Evolutionary conservation across 2,113 vertebrate species (phyloP).

Genomic region (Carassius carassius): DNA sequence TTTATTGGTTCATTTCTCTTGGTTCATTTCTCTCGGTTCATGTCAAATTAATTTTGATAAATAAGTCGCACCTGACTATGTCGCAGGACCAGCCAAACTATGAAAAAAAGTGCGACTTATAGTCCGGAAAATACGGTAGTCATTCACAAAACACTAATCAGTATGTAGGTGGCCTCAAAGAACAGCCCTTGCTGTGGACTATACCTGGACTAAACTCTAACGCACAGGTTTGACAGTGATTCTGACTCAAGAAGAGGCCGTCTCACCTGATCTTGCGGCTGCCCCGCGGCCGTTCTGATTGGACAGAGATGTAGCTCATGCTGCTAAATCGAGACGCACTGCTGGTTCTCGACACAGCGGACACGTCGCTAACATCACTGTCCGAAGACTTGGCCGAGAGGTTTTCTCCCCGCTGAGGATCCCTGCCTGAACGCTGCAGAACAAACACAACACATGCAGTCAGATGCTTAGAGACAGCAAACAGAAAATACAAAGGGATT

Average conservation of each 20-base stretch:
- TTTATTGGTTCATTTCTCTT: too few species aligned
- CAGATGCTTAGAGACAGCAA: neutral
- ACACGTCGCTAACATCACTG: conserved; percentile 98
- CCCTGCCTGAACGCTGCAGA: conserved; percentile 86
- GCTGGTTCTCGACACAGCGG: conserved; percentile 97
- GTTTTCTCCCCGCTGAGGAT: conserved; percentile 88
- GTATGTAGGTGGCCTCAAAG: neutral
- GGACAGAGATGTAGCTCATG: conserved; percentile 99
- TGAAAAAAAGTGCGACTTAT: too few species aligned
- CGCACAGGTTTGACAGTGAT: neutral
- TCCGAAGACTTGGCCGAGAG: conserved; percentile 96
- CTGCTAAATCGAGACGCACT: conserved; percentile 99
- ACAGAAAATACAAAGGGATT: neutral
- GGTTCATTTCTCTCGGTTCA: too few species aligned
- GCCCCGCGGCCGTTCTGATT: conserved; percentile 93
- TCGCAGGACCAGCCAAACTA: too few species aligned
- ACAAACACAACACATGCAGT: conserved; percentile 15
- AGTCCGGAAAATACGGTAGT: too few species aligned
- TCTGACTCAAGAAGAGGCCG: neutral
- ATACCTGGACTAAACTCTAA: conserved; percentile 46
- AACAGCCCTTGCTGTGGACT: neutral
- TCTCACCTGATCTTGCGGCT: conserved; percentile 96
- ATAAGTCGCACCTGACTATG: too few species aligned
- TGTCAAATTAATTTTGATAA: too few species aligned
- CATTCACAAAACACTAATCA: neutral